A percentile compares a stretch with the other conserved stretches of the same genome.
phyloP scores from a whole-genome alignment of 2,113 vertebrate genomes.

The Oxyura jamaicensis region DNA sequence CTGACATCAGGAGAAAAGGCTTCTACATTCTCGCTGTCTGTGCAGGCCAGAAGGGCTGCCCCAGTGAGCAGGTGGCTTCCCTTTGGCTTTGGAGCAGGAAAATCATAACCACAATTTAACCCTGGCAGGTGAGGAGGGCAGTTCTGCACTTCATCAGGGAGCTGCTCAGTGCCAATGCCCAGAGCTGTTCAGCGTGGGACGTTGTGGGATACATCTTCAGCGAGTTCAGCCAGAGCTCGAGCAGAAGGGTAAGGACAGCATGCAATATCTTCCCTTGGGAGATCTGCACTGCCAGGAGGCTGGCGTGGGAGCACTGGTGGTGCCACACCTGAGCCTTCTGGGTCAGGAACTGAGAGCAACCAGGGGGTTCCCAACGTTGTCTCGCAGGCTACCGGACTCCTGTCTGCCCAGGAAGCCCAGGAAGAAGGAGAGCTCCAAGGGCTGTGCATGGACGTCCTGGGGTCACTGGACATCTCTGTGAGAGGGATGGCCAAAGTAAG shows the following conservation, averaged over 20 bases:
- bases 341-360: too few relatives aligned
- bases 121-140: neutral
- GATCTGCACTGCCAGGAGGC: too few relatives aligned
- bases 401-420: neutral
- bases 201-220: neutral
- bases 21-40: neutral
- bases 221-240: neutral
- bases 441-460: neutral
- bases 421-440: neutral
- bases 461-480: neutral
- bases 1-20: neutral
- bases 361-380: too few relatives aligned
- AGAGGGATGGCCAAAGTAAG: neutral
- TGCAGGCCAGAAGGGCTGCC: too few relatives aligned
- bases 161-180: neutral
- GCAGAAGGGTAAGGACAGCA: neutral
- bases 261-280: too few relatives aligned
- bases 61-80: too few relatives aligned
- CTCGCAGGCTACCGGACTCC: neutral
- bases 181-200: neutral
- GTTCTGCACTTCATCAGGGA: neutral
- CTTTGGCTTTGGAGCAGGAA: too few relatives aligned
- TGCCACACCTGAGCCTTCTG: too few relatives aligned
- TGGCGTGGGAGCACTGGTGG: too few relatives aligned
- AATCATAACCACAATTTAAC: too few relatives aligned